Evolutionary conservation across 2,113 vertebrate genomes (phyloP), one percentile per base, ranked within the genome.

Genomic region (Regulus satrapa): DNA sequence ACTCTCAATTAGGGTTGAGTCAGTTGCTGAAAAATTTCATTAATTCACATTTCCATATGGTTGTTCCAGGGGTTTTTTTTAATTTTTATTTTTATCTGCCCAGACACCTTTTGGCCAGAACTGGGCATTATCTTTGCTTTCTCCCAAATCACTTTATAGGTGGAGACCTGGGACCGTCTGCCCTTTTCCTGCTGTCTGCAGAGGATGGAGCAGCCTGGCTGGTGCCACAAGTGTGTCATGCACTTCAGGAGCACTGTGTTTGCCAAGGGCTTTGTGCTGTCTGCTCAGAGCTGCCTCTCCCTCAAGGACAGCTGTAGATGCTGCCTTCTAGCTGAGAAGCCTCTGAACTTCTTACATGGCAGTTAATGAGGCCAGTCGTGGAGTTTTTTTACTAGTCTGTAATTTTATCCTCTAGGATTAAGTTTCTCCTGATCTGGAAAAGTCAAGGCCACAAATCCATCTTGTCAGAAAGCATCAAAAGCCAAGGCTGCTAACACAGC

Each of bases 31-130:
- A 97, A 85, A 96, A 85, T 97, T 97, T 76, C 78, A 68, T 97
- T 98, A 97, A 98, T 94, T 97, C 95, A 87, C 63, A 87, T 97
- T 98, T 98, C 96, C 95, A 95, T 95, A 88, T 62, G 76, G 92
- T 89, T 43, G 95, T 96, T 97, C 97, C 61, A 95, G 58, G 75
- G 19, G 9, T 82, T 92, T n/a, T n/a, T n/a, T n/a, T n/a, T n/a
- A n/a, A n/a, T n/a, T n/a, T 76, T 92, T 93, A 89, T 93, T 89
- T 92, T 93, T 94, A 83, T 93, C 94, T 96, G 75, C 94, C 88
- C 93, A 86, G 96, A 96, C 88, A 81, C 81, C 94, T 94, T 94
- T 97, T 91, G 92, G 66, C 69, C 62, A 86, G 92, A 95, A 71
- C 48, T 74, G 93, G 94, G 72, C 80, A 93, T 91, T 93, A 77